A percentile compares a stretch with the other conserved stretches of the same genome.
phyloP scores from a whole-genome alignment of 2,888 invertebrate genomes.

The Tetropium fuscum region DNA sequence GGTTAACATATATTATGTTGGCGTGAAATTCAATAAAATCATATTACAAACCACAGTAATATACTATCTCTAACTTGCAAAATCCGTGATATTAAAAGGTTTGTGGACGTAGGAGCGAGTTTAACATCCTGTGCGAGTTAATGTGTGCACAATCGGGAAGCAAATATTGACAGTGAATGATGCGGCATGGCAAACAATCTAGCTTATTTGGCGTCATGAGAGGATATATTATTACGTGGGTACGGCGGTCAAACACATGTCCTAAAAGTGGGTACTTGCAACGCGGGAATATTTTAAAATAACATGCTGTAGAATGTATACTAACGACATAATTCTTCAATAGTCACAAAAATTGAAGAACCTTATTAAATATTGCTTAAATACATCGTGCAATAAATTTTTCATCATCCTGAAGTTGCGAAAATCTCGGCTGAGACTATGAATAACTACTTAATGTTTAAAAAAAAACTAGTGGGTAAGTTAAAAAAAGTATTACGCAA shows the following conservation, averaged over 20 bases:
- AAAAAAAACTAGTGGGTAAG: constrained; percentile 87
- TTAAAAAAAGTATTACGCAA: too few species aligned
- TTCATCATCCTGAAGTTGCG: constrained; percentile 87
- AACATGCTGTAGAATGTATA: too few species aligned
- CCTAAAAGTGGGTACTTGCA: too few species aligned
- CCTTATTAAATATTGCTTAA: too few species aligned
- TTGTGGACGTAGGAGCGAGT: constrained; percentile 37
- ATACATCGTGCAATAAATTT: too few species aligned
- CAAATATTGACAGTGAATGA: constrained; percentile 44
- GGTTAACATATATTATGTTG: too few species aligned
- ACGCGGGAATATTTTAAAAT: too few species aligned
- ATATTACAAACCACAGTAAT: too few species aligned
- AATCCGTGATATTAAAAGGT: constrained; percentile 20
- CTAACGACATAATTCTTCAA: too few species aligned
- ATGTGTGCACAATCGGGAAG: constrained; percentile 33
- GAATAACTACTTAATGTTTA: constrained; percentile 99
- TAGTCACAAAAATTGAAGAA: too few species aligned
- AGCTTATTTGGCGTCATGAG: constrained; percentile 30
- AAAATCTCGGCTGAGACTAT: constrained; percentile 95
- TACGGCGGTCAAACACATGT: constrained; percentile 18
- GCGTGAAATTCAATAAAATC: too few species aligned
- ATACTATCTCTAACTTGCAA: not conserved
- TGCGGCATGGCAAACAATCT: constrained; percentile 30
- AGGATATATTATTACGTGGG: constrained; percentile 27
- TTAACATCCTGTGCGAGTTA: constrained; percentile 31